phyloP scores from a whole-genome alignment of 2,888 invertebrate species.

The Ischnus inquisitorius region DNA sequence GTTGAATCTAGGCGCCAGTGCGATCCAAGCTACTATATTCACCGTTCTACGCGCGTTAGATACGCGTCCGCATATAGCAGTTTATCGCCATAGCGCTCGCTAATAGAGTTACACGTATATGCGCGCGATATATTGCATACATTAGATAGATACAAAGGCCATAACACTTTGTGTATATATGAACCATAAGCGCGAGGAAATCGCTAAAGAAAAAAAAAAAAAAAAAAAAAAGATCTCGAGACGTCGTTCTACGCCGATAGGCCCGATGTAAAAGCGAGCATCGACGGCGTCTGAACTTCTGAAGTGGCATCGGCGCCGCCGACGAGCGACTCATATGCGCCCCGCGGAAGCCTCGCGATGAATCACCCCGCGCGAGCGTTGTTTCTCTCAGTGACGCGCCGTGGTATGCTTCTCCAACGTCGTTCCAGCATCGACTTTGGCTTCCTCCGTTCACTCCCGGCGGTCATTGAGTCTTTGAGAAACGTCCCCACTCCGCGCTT shows the following conservation, averaged over 20 bases:
- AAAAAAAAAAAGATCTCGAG: conserved; percentile 26
- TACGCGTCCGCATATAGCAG: neutral
- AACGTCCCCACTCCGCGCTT: neutral
- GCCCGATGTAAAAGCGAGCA: conserved; percentile 28
- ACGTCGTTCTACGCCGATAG: conserved; percentile 32
- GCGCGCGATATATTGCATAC: neutral
- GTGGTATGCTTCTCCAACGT: conserved; percentile 2
- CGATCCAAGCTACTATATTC: neutral
- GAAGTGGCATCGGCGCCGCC: conserved; percentile 63
- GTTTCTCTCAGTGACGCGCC: conserved; percentile 39
- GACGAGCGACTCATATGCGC: conserved; percentile 53
- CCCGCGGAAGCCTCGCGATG: conserved; percentile 45
- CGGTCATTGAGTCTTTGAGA: conserved; percentile 27
- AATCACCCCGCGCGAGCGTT: conserved; percentile 59
- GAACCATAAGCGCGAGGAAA: neutral
- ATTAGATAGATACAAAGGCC: conserved; percentile 42
- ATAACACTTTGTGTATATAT: conserved; percentile 6
- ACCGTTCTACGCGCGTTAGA: neutral
- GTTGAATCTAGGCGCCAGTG: conserved; percentile 48
- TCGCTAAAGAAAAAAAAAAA: neutral
- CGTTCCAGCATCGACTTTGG: neutral
- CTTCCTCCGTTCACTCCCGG: neutral
- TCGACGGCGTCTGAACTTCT: conserved; percentile 60
- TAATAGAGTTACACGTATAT: conserved; percentile 28
- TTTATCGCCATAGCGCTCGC: conserved; percentile 11